A percentile compares a stretch with the other conserved stretches of the same genome.
phyloP scores from a whole-genome alignment of 2,797 vertebrate species.

The Pantherophis alleghaniensis region DNA sequence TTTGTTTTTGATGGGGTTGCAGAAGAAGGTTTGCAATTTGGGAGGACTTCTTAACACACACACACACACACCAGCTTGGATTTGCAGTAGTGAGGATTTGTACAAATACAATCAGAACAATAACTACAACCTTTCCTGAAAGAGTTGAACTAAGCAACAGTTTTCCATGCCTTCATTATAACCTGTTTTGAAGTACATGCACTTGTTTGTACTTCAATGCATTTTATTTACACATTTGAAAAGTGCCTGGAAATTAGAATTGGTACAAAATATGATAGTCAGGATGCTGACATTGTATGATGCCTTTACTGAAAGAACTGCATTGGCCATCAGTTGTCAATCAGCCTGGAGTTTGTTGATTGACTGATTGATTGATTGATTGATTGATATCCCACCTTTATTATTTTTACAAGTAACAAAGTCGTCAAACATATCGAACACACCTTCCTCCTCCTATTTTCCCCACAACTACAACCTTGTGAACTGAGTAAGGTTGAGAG shows the following conservation, averaged over 20 bases:
- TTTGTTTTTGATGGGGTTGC: not conserved
- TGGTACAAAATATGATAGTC: not conserved
- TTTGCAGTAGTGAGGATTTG: not conserved
- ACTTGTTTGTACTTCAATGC: not conserved
- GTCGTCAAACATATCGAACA: not conserved
- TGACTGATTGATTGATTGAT: not conserved
- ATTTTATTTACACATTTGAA: not conserved
- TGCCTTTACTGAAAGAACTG: not conserved
- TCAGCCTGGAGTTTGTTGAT: not conserved
- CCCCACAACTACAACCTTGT: not conserved
- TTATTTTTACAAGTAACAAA: not conserved
- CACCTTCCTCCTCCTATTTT: not conserved
- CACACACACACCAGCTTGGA: not conserved
- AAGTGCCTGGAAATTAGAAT: not conserved
- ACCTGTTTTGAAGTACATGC: not conserved
- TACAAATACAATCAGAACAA: not conserved
- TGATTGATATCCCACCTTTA: not conserved
- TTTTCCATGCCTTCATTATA: not conserved
- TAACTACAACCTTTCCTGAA: not conserved
- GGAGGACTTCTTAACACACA: not conserved
- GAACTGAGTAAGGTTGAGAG: not conserved
- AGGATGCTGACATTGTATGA: not conserved
- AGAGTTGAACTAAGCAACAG: not conserved
- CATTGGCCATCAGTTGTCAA: not conserved
- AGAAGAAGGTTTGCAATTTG: not conserved